Evolutionary conservation across 2,797 vertebrate genomes (phyloP).

Genomic region (Meriones psammophilus): DNA sequence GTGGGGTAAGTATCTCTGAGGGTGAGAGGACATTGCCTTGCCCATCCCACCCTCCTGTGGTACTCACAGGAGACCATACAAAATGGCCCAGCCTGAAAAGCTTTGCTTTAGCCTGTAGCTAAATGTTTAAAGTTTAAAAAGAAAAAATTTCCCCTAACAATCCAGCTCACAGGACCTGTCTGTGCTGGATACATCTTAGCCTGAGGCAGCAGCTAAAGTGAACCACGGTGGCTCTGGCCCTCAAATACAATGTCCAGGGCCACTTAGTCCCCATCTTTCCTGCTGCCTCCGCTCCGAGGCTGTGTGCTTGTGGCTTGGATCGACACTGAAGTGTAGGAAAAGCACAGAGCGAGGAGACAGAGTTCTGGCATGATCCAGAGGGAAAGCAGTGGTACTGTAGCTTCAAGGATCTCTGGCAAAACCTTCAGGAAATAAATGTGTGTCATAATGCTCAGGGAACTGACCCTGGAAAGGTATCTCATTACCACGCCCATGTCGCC

Average conservation of each 20-base stretch:
- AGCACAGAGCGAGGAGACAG: neutral
- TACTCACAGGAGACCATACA: neutral
- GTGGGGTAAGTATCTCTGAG: neutral
- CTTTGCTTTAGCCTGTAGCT: neutral
- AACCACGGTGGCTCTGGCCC: neutral
- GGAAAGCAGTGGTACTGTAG: fast-evolving
- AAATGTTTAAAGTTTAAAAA: neutral
- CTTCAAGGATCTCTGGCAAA: neutral
- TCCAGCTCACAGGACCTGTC: neutral
- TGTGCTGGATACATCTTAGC: neutral
- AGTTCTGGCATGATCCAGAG: neutral
- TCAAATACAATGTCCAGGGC: neutral
- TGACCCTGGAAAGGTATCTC: neutral
- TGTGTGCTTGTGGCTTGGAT: neutral
- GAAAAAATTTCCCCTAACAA: neutral
- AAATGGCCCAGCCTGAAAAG: neutral
- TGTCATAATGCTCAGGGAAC: neutral
- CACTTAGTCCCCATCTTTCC: neutral
- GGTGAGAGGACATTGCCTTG: neutral
- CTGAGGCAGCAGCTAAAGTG: neutral
- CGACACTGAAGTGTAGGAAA: neutral
- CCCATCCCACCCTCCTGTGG: neutral
- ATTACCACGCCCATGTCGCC: neutral
- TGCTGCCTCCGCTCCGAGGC: neutral
- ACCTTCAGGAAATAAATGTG: neutral